Conservation (phyloP, 1,140 invertebrate species). For the Cylas formicarius region DNA sequence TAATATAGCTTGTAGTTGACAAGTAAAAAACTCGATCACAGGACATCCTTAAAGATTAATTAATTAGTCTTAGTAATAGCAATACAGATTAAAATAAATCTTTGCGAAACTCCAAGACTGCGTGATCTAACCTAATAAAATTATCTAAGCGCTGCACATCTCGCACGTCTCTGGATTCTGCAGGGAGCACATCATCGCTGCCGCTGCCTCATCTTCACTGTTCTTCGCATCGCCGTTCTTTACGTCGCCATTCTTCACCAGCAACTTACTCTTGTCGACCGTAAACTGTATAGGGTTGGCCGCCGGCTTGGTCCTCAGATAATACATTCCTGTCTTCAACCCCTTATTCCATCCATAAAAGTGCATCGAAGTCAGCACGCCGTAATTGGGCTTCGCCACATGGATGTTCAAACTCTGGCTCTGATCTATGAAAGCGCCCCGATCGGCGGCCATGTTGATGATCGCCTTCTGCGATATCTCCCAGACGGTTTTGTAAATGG, state of each 20-base stretch:
- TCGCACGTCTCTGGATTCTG: slow-evolving; percentile 88
- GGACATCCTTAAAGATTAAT: too few species aligned
- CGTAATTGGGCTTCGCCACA: slow-evolving; percentile 89
- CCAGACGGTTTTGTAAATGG: slow-evolving; percentile 97
- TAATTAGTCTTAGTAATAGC: too few species aligned
- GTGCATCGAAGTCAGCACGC: slow-evolving; percentile 95
- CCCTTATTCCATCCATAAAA: slow-evolving; percentile 97
- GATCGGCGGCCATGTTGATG: slow-evolving; percentile 95
- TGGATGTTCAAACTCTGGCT: slow-evolving; percentile 97
- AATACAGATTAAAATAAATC: too few species aligned
- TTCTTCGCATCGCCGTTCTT: slow-evolving; percentile 22
- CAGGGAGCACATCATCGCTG: slow-evolving; percentile 77
- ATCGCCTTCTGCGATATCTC: slow-evolving; percentile 93
- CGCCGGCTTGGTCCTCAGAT: slow-evolving; percentile 92
- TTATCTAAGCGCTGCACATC: slow-evolving; percentile 57
- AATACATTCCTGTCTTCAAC: slow-evolving; percentile 99
- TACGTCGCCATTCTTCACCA: slow-evolving; percentile 34
- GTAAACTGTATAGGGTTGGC: slow-evolving; percentile 97
- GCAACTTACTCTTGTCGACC: slow-evolving; percentile 82
- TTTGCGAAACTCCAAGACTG: too few species aligned
- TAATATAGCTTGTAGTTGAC: too few species aligned
- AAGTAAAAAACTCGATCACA: too few species aligned
- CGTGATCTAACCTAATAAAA: too few species aligned
- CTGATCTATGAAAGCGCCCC: slow-evolving; percentile 97
- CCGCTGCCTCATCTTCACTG: slow-evolving; percentile 56